These are phyloP conservation scores for Mizuhopecten yessoensis DNA, from an alignment of 1,140 invertebrate species.

Conservation along the genomic window DNA sequence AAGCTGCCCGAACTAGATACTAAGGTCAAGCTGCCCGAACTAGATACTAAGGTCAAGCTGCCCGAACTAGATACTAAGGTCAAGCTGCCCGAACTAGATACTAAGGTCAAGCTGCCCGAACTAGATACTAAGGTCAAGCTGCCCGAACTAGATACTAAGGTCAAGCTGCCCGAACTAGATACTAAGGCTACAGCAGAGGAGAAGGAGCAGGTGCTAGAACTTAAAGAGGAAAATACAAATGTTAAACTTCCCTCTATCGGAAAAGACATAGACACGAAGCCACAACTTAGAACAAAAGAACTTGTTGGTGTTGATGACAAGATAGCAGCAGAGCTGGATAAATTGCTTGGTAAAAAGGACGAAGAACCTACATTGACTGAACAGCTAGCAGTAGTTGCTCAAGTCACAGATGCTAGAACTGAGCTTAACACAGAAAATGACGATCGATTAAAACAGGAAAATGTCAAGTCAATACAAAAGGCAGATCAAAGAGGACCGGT, in stretches of 20 bases:
- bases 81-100: background rate
- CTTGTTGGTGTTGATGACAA: constrained; percentile 2
- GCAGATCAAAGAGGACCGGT: background rate
- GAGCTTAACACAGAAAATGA: too few relatives aligned
- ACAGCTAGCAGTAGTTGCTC: background rate
- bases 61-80: background rate
- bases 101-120: background rate
- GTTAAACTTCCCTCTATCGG: background rate
- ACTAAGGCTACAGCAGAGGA: too few relatives aligned
- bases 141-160: background rate
- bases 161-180: background rate
- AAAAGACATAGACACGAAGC: background rate
- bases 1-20: too few relatives aligned
- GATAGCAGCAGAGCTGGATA: background rate
- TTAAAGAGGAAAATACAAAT: background rate
- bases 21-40: background rate
- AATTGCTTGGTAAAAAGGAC: background rate
- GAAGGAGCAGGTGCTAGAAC: too few relatives aligned
- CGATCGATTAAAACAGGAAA: too few relatives aligned
- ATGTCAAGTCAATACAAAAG: background rate
- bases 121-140: background rate
- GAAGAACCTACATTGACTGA: background rate
- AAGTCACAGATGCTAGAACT: background rate
- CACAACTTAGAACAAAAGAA: background rate
- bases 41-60: background rate